Evolutionary conservation across 2,797 vertebrate genomes (phyloP).

Genomic region (Podarcis lilfordi): DNA sequence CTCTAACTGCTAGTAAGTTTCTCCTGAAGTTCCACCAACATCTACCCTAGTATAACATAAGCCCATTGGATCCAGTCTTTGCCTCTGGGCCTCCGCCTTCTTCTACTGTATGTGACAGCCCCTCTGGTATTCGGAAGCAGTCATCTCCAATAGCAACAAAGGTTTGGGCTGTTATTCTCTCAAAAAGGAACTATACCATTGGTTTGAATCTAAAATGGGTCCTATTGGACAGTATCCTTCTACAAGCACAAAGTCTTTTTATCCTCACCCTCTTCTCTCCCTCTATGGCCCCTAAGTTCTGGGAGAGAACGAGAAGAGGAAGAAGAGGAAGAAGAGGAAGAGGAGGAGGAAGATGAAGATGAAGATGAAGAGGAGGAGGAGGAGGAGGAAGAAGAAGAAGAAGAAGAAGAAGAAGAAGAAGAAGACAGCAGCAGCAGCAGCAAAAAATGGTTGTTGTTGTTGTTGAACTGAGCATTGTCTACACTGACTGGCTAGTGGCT

Average conservation of each 20-base stretch:
- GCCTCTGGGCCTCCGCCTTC: not conserved
- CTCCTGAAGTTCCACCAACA: not conserved
- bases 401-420: too few species aligned
- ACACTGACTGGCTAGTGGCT: too few species aligned
- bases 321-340: too few species aligned
- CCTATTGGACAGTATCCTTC: not conserved
- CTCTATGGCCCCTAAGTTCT: too few species aligned
- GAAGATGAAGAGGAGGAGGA: too few species aligned
- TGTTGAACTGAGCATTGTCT: too few species aligned
- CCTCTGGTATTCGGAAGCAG: not conserved
- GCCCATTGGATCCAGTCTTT: not conserved
- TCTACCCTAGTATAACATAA: not conserved
- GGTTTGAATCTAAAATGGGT: not conserved
- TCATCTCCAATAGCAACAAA: not conserved
- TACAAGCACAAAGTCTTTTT: too few species aligned
- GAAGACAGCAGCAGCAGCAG: too few species aligned
- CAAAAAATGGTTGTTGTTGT: too few species aligned
- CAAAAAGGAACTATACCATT: not conserved
- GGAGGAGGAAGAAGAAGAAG: too few species aligned
- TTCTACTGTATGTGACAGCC: not conserved
- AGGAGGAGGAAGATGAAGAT: fast-evolving
- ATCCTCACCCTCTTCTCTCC: too few species aligned
- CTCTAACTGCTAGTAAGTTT: not conserved
- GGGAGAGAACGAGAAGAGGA: too few species aligned
- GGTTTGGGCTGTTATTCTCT: not conserved